Base-by-base conservation (phyloP, 2,113 vertebrate genomes). In the Corythornis cristatus region DNA sequence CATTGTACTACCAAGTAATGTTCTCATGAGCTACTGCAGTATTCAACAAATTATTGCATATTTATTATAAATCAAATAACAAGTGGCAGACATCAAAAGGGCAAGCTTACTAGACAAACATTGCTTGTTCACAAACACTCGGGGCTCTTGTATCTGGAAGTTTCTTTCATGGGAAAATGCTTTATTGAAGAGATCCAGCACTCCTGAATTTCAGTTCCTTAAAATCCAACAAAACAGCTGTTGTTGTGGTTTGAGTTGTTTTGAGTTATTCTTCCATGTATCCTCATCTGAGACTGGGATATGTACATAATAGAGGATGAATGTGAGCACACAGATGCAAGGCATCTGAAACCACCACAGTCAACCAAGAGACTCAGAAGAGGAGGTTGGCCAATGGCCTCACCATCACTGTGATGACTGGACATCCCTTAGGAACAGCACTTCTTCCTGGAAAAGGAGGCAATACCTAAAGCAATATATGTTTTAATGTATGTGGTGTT, bases 131-230 rank as follows among this genome's bases (percentile, higher is more conserved):
- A 79, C 53, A 93, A 65, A 79, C 46, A 64, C 33, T 88, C 35
- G 50, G 29, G 13, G 12, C 29, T 82, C 21, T n/a, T n/a, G 25
- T 33, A 56, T 64, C 58, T 87, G 28, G 42, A 93, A 85, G 40
- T 80, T 93, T 86, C n/a, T 86, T 83, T 73, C 46, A 82, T 46
- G 19, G 58, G 33, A 76, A 92, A 53, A 93, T 66, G 28, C 12
- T 83, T 89, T 93, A 73, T 82, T 90, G 42, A 84, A 90, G 25
- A 89, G 80, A 94, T 92, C 46, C 28, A 28, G 33, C 65, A 73
- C 54, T 83, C 7, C 22, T 70, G 57, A 25, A 28, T 57, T 92
- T 90, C 62, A 5, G 12, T 65, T 61, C 81, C 33, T 29, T 87
- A 66, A 94, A 85, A 62, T 79, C 78, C 45, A 66, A n/a, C 22